Evolutionary conservation across 2,797 vertebrate genomes (phyloP).

Genomic region (Sparus aurata): DNA sequence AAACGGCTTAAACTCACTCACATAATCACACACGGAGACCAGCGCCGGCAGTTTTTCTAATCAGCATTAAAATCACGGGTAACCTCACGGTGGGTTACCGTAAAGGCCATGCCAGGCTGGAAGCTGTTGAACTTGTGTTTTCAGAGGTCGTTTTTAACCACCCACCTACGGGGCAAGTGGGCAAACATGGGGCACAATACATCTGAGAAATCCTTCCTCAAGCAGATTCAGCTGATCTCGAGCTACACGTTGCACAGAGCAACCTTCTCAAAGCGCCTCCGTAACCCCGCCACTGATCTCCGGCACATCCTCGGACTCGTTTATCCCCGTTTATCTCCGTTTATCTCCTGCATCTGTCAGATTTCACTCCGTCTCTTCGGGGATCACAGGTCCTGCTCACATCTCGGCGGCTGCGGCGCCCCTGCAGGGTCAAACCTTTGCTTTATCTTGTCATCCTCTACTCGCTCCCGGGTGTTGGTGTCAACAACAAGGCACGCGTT

Average conservation of each 20-base stretch:
- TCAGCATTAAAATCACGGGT: constrained; percentile 6
- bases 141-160: background rate
- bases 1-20: constrained; percentile 12
- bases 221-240: background rate
- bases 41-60: constrained; percentile 5
- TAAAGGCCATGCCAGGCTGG: background rate
- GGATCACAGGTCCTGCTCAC: constrained; percentile 10
- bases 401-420: constrained; percentile 8
- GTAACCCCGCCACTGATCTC: constrained; percentile 11
- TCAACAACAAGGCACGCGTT: background rate
- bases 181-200: background rate
- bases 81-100: constrained; percentile 15
- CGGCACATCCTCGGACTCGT: background rate
- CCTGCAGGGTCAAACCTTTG: constrained; percentile 18
- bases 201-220: background rate
- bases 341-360: background rate
- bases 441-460: constrained; percentile 29
- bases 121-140: background rate
- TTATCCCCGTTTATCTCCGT: constrained; percentile 7
- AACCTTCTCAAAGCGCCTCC: background rate
- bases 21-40: background rate
- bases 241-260: background rate
- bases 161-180: background rate
- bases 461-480: constrained; percentile 17
- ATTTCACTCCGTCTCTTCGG: background rate